phyloP scores from a whole-genome alignment of 2,888 invertebrate genomes.

The Gymnosoma rotundatum region DNA sequence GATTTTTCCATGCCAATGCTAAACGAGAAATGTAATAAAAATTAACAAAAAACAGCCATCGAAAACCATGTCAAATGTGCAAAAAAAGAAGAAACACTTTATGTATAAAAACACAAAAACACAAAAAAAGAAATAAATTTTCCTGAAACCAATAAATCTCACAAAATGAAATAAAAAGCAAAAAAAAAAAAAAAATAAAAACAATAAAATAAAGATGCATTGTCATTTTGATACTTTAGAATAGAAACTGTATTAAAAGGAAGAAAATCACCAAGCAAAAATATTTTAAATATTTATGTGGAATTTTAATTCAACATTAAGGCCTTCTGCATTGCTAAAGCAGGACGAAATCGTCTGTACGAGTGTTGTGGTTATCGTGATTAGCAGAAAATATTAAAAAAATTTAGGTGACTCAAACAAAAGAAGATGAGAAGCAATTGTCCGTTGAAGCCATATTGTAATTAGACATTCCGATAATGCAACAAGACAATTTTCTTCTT shows the following conservation, averaged over 20 bases:
- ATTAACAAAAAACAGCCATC: slow-evolving; percentile 28
- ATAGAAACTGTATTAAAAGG: not conserved
- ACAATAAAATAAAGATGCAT: slow-evolving; percentile 29
- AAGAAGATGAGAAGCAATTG: no score
- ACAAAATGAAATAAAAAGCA: not conserved
- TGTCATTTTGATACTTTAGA: slow-evolving; percentile 46
- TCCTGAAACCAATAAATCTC: slow-evolving; percentile 35
- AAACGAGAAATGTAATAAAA: slow-evolving; percentile 28
- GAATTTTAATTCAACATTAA: slow-evolving; percentile 34
- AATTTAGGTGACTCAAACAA: no score
- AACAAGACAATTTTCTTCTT: no score
- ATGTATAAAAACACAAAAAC: slow-evolving; percentile 11
- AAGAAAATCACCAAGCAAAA: slow-evolving; percentile 4
- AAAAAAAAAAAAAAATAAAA: not conserved
- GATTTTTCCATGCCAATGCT: slow-evolving; percentile 49
- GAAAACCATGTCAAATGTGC: slow-evolving; percentile 32
- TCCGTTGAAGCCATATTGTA: no score
- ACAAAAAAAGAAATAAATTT: slow-evolving; percentile 18
- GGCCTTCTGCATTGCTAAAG: not conserved
- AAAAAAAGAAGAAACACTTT: not conserved
- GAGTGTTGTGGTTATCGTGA: no score
- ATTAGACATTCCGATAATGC: no score
- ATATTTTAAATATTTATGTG: slow-evolving; percentile 62
- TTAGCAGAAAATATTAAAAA: no score
- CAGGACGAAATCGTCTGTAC: not conserved